Evolutionary conservation across 2,888 invertebrate genomes (phyloP).

Genomic region (Priocnemis perturbator): DNA sequence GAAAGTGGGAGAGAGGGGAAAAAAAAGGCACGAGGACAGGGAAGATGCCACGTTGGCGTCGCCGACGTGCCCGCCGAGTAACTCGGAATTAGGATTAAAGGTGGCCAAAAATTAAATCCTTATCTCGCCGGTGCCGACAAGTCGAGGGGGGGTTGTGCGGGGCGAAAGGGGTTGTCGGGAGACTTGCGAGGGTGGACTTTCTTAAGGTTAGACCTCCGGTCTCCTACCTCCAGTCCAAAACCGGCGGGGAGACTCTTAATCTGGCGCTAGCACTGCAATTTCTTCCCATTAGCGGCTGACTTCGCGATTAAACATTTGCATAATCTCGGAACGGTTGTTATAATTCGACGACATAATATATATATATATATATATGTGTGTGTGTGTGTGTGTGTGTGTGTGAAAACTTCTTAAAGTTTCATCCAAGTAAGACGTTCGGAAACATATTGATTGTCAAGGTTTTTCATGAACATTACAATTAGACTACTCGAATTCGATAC

Average conservation of each 20-base stretch:
- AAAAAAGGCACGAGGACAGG: neutral
- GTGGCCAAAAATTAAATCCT: conserved; percentile 72
- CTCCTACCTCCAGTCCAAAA: conserved; percentile 25
- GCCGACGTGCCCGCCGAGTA: conserved; percentile 43
- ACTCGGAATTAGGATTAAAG: conserved; percentile 69
- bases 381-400: conserved; percentile 10
- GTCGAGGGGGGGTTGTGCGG: conserved; percentile 27
- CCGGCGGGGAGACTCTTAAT: conserved; percentile 66
- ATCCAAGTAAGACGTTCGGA: too few relatives aligned
- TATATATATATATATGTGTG: too few relatives aligned
- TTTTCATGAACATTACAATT: too few relatives aligned
- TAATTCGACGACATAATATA: conserved; percentile 63
- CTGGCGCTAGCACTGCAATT: conserved; percentile 73
- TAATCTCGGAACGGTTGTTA: conserved; percentile 67
- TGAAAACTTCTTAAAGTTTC: too few relatives aligned
- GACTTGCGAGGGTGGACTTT: conserved; percentile 44
- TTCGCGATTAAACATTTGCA: conserved; percentile 74
- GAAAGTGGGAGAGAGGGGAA: neutral
- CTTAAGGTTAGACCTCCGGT: conserved; percentile 47
- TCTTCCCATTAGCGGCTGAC: conserved; percentile 72
- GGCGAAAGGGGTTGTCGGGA: conserved; percentile 46
- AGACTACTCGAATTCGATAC: too few relatives aligned
- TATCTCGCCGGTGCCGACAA: conserved; percentile 63
- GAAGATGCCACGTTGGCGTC: too few relatives aligned
- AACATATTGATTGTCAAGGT: too few relatives aligned